Conservation (phyloP, 2,797 vertebrate species). For the Hippocampus kuda region DNA sequence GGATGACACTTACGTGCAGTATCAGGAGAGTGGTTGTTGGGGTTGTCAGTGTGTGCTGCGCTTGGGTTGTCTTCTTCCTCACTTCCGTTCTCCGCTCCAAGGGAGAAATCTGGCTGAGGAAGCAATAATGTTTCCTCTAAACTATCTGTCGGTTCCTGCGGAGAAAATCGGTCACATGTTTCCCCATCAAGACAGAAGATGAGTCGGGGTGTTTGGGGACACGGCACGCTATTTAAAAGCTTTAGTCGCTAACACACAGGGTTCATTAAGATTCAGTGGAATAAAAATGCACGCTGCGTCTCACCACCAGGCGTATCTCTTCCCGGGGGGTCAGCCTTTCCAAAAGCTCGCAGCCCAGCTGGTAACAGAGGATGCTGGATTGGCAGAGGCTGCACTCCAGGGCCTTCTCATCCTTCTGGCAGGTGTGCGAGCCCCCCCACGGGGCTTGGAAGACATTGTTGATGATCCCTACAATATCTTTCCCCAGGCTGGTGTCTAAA, state of each 20-base stretch:
- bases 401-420: constrained; percentile 93
- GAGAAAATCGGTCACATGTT: constrained; percentile 12
- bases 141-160: constrained; percentile 87
- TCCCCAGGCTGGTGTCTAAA: constrained; percentile 88
- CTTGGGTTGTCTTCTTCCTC: constrained; percentile 69
- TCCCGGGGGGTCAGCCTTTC: constrained; percentile 89
- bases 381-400: constrained; percentile 92
- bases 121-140: constrained; percentile 90
- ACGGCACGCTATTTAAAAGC: constrained; percentile 5
- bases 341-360: constrained; percentile 92
- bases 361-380: constrained; percentile 97
- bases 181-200: too few relatives aligned
- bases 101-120: constrained; percentile 73
- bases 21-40: constrained; percentile 69
- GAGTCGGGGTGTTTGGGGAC: constrained; percentile 5
- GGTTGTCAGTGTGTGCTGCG: constrained; percentile 71
- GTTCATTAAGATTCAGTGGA: constrained; percentile 23
- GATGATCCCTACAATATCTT: constrained; percentile 94
- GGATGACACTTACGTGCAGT: constrained; percentile 67
- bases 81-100: constrained; percentile 72
- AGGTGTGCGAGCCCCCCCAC: constrained; percentile 96
- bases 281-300: constrained; percentile 13
- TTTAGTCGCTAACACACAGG: constrained; percentile 3
- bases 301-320: constrained; percentile 94
- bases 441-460: constrained; percentile 98